Evolutionary conservation across 2,797 vertebrate species (phyloP), one percentile per base, ranked within the genome.

Genomic region (Myiotriccus ornatus): DNA sequence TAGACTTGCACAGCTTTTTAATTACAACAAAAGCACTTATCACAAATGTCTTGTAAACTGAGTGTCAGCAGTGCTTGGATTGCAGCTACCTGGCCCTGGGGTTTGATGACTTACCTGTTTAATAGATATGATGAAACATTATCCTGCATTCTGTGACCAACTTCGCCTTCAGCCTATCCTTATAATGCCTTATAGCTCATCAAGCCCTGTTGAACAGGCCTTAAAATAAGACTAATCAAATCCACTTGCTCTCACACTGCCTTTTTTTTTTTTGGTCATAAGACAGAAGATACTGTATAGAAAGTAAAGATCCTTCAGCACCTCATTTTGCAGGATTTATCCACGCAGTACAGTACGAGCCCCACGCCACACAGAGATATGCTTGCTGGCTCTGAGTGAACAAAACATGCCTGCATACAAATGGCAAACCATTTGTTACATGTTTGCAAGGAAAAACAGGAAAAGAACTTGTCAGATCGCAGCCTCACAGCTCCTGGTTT

Each of bases 1-100:
- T 62, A 91, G 84, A 85, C 65, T 80, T 78, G 43, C 75, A 92
- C 64, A 87, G 82, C 46, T 94, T 87, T 97, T 95, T 95, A 95
- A 91, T 96, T 94, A 92, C 84, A 93, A 69, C 35, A 80, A 65
- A 93, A 83, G 43, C 43, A 74, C 84, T 95, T 94, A 85, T 44
- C 86, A 87, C 57, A 90, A 89, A 73, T 79, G 80, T 79, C 88
- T 84, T 89, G 53, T 92, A 90, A 91, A 92, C 82, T 87, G 64
- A 77, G 37, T 57, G 77, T 92, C 92, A 94, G 34, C 73, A 30
- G 56, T 60, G 71, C 77, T 85, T 87, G 71, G 67, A 68, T 50
- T 93, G 53, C 71, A 92, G 90, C 78, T 95, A 74, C 32, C 57
- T 80, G 71, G 75, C 87, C 12, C 5, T 64, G 74, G 50, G 18